These are phyloP conservation scores for Calyptommatus sinebrachiatus DNA, from an alignment of 2,113 vertebrate species.

Conservation along the genomic window DNA sequence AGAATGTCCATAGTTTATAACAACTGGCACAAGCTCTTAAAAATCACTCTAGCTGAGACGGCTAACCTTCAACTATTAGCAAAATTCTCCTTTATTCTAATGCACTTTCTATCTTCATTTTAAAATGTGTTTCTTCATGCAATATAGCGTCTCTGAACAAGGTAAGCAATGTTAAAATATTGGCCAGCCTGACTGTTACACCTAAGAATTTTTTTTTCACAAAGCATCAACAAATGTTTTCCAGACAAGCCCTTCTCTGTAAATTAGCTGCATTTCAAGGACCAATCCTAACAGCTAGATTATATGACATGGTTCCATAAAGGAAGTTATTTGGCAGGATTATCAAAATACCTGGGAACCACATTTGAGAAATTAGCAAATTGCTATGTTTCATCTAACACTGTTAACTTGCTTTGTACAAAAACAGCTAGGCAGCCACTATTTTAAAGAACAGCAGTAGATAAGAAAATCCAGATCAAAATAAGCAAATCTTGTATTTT, in stretches of 20 bases:
- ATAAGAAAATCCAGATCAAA: slow-evolving; percentile 17
- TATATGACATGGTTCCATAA: slow-evolving; percentile 35
- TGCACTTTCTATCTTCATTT: neutral
- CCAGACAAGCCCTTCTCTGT: neutral
- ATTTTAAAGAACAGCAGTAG: slow-evolving; percentile 43
- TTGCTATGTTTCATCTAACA: slow-evolving; percentile 18
- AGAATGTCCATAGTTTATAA: slow-evolving; percentile 24
- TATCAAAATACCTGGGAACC: neutral
- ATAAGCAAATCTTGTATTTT: slow-evolving; percentile 34
- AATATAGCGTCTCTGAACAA: slow-evolving; percentile 28
- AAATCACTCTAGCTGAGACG: neutral
- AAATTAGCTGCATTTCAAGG: slow-evolving; percentile 28
- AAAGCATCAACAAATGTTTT: neutral
- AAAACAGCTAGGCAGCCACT: slow-evolving; percentile 41
- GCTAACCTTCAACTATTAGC: slow-evolving; percentile 9
- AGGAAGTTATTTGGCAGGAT: slow-evolving; percentile 45
- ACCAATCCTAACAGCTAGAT: neutral
- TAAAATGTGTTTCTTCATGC: neutral
- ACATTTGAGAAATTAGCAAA: slow-evolving; percentile 12
- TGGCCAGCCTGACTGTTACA: slow-evolving; percentile 28
- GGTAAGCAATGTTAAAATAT: slow-evolving; percentile 32
- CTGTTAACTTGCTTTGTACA: slow-evolving; percentile 39
- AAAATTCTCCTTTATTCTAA: neutral
- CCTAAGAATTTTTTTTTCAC: rapidly evolving
- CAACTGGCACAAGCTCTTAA: neutral